A percentile compares a stretch with the other conserved stretches of the same genome.
Evolutionary conservation across 2,113 vertebrate genomes (phyloP).

Genomic region (Apaloderma vittatum): DNA sequence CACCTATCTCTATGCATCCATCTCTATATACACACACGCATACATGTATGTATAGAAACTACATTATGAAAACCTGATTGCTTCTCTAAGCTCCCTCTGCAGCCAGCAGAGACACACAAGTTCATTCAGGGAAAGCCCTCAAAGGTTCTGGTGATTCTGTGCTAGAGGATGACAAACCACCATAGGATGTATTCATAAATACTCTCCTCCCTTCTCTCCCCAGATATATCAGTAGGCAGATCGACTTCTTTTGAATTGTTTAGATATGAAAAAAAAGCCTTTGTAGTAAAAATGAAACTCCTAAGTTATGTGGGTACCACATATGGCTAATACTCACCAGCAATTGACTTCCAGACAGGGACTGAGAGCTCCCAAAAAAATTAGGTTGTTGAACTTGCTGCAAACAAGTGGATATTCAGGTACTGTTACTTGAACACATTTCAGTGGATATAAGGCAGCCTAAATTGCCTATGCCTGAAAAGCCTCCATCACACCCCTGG

Average conservation of each 20-base stretch:
- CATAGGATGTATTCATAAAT: background rate
- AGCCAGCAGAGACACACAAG: background rate
- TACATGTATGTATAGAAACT: background rate
- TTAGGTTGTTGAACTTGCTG: background rate
- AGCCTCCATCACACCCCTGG: background rate
- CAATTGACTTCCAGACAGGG: background rate
- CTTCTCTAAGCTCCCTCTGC: background rate
- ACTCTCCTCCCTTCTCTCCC: background rate
- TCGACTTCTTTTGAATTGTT: background rate
- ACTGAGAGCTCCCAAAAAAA: background rate
- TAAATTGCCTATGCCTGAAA: background rate
- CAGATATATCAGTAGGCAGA: background rate
- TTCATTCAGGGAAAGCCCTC: background rate
- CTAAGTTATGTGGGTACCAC: background rate
- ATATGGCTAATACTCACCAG: background rate
- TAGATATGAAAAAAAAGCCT: background rate
- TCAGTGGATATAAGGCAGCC: background rate
- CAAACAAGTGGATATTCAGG: background rate
- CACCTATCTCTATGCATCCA: background rate
- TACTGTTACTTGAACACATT: background rate
- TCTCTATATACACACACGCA: background rate
- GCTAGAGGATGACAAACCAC: background rate
- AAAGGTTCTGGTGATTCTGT: background rate
- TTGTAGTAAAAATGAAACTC: background rate
- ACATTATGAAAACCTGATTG: background rate